A percentile compares a stretch with the other conserved stretches of the same genome.
Conservation (phyloP, 1,140 invertebrate genomes). For the Neodiprion pinetum region DNA sequence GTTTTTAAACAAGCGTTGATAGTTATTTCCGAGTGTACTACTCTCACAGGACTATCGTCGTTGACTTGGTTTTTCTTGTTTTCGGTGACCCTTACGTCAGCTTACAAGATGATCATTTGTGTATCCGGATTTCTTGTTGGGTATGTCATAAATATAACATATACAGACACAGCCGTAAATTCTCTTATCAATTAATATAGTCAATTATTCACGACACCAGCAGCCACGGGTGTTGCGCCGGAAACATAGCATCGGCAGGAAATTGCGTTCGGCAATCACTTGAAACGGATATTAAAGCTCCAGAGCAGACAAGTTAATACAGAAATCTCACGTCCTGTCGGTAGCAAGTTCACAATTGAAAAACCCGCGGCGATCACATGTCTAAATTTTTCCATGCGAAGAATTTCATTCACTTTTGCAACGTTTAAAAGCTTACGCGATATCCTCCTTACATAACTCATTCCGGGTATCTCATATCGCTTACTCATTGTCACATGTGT, state of each 20-base stretch:
- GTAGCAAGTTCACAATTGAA: background rate
- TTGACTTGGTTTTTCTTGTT: too few relatives aligned
- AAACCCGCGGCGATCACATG: background rate
- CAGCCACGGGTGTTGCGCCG: background rate
- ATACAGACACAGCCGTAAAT: slow-evolving; percentile 9
- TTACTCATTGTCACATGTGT: too few relatives aligned
- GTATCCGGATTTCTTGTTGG: slow-evolving; percentile 71
- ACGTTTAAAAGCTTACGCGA: too few relatives aligned
- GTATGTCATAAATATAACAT: slow-evolving; percentile 55
- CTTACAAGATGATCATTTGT: slow-evolving; percentile 67
- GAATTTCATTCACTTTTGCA: too few relatives aligned
- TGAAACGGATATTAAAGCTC: slow-evolving; percentile 45
- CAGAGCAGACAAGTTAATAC: background rate
- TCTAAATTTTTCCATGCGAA: too few relatives aligned
- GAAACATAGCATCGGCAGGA: slow-evolving; percentile 32
- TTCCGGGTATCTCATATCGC: too few relatives aligned
- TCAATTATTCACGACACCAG: background rate
- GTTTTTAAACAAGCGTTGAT: too few relatives aligned
- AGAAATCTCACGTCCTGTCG: slow-evolving; percentile 4
- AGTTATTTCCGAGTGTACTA: too few relatives aligned
- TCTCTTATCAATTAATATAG: background rate
- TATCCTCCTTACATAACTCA: too few relatives aligned
- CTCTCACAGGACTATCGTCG: too few relatives aligned
- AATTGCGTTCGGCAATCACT: slow-evolving; percentile 53
- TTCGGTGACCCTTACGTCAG: too few relatives aligned